Conservation (phyloP, 1,140 invertebrate species). For the Cydia pomonella region DNA sequence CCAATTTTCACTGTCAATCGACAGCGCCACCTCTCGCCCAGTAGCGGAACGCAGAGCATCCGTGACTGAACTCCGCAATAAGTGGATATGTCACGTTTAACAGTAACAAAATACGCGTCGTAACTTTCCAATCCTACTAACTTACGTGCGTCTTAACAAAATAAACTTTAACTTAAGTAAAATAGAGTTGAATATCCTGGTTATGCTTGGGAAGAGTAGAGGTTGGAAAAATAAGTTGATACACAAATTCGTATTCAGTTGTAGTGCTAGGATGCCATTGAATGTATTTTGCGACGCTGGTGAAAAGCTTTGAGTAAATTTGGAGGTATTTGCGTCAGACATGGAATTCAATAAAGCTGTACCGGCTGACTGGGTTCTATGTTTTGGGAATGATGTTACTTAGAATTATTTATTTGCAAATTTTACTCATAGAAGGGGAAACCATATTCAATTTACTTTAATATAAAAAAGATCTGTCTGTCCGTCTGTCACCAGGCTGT, state of each 20-base stretch:
- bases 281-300: constrained; percentile 31
- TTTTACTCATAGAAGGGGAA: neutral
- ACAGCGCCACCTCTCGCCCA: constrained; percentile 64
- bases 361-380: neutral
- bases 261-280: constrained; percentile 9
- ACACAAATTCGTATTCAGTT: constrained; percentile 27
- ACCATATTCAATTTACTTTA: too few species aligned
- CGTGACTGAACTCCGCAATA: constrained; percentile 67
- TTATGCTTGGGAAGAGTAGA: neutral
- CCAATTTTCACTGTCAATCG: constrained; percentile 63
- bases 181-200: neutral
- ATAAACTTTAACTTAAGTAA: neutral
- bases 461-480: too few species aligned
- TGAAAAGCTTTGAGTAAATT: constrained; percentile 27
- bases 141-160: neutral
- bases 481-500: too few species aligned
- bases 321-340: constrained; percentile 19
- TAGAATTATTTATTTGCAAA: neutral
- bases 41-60: constrained; percentile 50
- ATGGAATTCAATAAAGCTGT: constrained; percentile 14
- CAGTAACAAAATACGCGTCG: constrained; percentile 49
- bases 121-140: constrained; percentile 5
- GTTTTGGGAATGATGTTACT: neutral
- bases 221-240: neutral
- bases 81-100: constrained; percentile 55